These are phyloP conservation scores for Philereme transversata DNA, from an alignment of 2,888 invertebrate genomes.

Conservation along the genomic window DNA sequence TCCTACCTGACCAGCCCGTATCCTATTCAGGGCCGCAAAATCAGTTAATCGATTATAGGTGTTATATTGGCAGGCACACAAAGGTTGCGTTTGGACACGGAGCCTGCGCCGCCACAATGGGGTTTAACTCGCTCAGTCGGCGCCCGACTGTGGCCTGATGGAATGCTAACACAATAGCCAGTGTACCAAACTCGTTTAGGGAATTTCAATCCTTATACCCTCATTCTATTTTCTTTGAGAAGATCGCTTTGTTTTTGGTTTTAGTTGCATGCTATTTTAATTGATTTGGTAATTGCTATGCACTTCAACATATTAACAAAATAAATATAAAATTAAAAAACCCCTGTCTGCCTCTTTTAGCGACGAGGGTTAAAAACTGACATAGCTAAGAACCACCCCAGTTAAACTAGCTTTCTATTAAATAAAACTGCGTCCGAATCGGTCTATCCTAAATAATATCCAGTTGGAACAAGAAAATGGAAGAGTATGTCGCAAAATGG, in stretches of 20 bases:
- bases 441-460: too few species aligned
- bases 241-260: conserved; percentile 5
- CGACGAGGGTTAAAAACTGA: too few species aligned
- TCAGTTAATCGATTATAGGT: conserved; percentile 67
- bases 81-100: conserved; percentile 58
- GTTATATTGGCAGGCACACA: conserved; percentile 60
- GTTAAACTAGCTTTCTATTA: too few species aligned
- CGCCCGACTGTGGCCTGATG: conserved; percentile 41
- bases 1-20: conserved; percentile 7
- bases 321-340: too few species aligned
- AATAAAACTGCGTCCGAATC: too few species aligned
- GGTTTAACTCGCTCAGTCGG: conserved; percentile 45
- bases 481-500: too few species aligned
- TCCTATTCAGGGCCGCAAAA: conserved; percentile 48
- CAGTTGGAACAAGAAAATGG: too few species aligned
- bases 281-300: background rate
- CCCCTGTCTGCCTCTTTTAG: too few species aligned
- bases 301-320: too few species aligned
- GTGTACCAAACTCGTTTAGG: conserved; percentile 33
- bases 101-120: conserved; percentile 58
- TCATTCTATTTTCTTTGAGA: conserved; percentile 20
- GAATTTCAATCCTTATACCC: conserved; percentile 25
- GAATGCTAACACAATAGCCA: conserved; percentile 47
- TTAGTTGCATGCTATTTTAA: background rate
- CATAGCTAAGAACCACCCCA: too few species aligned